Base-by-base conservation (phyloP, 1,140 invertebrate genomes). In the Lucilia sericata region DNA sequence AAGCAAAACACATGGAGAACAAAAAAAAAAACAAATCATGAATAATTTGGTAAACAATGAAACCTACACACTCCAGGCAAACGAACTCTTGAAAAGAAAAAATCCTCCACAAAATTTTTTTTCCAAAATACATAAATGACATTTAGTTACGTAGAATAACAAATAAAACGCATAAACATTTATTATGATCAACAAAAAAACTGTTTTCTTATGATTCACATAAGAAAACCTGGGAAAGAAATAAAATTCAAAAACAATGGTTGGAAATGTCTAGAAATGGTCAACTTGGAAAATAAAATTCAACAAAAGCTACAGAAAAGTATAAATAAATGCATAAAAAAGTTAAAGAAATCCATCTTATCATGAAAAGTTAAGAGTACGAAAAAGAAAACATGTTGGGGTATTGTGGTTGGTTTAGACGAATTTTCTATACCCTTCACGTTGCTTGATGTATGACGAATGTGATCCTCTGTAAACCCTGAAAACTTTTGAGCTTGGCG, bases 91-190 rank as follows among this genome's bases (percentile, higher is more conserved):
- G 21, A 75, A 75, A 75, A 75, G 21, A 75, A 75, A 75, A 75
- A 75, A 76, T 34, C 34, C 42, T 42, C 5, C 36, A 76, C 74
- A 42, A 76, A 76, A 36, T 17, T 74, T 25, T 30, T 30, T 74
- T 17, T 12, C 42, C 74, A 76, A 36, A 76, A 76, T 76, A 30
- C 25, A 30, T 30, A 42, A 42, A 42, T 76, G 34, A 76, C 74
- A 76, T 42, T 76, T 14, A 17, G 51, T 55, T 55, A 14, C 17
- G 51, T 5, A 55, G 51, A 55, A 55, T 55, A 55, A 55, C 17
- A 55, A 76, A 76, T 36, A 36, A 34, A 76, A 76, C 74, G 74
- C 74, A 76, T 76, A 76, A 76, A 76, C 74, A 76, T 76, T 76
- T 76, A 76, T 76, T 76, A 76, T 76, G 74, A 76, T 51, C 49